These are phyloP conservation scores for Polydesmus complanatus DNA, from an alignment of 2,888 invertebrate genomes.

Conservation along the genomic window DNA sequence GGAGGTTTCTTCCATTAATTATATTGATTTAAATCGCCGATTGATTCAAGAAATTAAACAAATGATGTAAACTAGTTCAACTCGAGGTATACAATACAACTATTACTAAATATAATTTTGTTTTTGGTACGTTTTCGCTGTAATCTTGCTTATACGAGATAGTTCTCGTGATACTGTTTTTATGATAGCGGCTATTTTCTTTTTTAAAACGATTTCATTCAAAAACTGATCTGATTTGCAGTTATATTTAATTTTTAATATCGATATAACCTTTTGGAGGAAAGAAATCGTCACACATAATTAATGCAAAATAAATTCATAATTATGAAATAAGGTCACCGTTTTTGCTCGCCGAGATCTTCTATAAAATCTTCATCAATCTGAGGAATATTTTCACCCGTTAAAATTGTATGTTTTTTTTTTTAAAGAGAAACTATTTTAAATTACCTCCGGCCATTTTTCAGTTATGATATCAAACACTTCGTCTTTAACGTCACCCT, in stretches of 20 bases:
- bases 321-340: slow-evolving; percentile 15
- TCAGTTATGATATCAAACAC: slow-evolving; percentile 94
- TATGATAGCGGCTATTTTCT: not conserved
- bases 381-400: too few relatives aligned
- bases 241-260: not conserved
- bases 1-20: slow-evolving; percentile 55
- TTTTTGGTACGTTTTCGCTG: too few relatives aligned
- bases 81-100: too few relatives aligned
- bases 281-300: too few relatives aligned
- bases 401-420: slow-evolving; percentile 26
- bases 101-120: not conserved
- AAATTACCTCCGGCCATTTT: slow-evolving; percentile 88
- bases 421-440: not conserved
- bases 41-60: slow-evolving; percentile 55
- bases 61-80: too few relatives aligned
- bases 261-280: too few relatives aligned
- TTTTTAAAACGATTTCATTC: not conserved
- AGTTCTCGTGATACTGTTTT: not conserved
- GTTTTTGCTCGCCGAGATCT: slow-evolving; percentile 76
- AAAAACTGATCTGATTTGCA: not conserved
- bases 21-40: slow-evolving; percentile 56
- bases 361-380: slow-evolving; percentile 86
- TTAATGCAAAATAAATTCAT: too few relatives aligned
- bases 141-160: too few relatives aligned
- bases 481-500: slow-evolving; percentile 98